Base-by-base conservation (phyloP, 2,888 invertebrate genomes). In the Latheticus oryzae region DNA sequence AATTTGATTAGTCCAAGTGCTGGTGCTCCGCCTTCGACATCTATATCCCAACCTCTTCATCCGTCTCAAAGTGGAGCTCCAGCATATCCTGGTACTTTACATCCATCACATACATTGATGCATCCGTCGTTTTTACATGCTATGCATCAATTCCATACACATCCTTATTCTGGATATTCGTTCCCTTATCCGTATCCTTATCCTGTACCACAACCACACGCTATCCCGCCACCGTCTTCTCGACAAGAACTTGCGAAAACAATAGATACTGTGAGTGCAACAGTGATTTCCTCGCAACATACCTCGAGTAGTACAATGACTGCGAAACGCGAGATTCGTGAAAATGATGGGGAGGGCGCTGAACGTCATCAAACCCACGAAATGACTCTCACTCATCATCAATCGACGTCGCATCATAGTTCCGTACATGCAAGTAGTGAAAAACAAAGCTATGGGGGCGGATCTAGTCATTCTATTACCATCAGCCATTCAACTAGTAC, bases 181-280 rank as follows among this genome's bases (percentile, higher is more conserved):
- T 86, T 87, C 76, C 85, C 87, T 47, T 86, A 85, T 70, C 86
- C 87, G 1, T 89, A 90, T 80, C 84, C 90, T 45, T 87, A 91
- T 67, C 86, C 88, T 1, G 82, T 89, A 58, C 88, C 89, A 2
- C 89, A 88, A 69, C 89, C 90, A 1, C 89, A 88, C 67, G 86
- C 89, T 3, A 87, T 88, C 72, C 88, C 88, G 8, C 89, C 88
- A 1, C 86, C 87, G 70, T 68, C 56, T 4, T 37, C 69, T 7
- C 65, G 71, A 12, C 64, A 65, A 9, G 70, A 69, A 28, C 64
- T 73, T 30, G 63, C 72, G 9, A 75, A 75, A 58, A 67, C 69
- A 1, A 72, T 74, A 2, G 74, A 74, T 47, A 83, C 85, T 32
- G 87, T 88, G 66, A 87, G 86, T 47, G 87, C 88, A 0, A 87